Percentiles rank a stretch among this genome's conserved stretches.
phyloP scores from a whole-genome alignment of 2,888 invertebrate genomes.

The Dorcus parallelipipedus region DNA sequence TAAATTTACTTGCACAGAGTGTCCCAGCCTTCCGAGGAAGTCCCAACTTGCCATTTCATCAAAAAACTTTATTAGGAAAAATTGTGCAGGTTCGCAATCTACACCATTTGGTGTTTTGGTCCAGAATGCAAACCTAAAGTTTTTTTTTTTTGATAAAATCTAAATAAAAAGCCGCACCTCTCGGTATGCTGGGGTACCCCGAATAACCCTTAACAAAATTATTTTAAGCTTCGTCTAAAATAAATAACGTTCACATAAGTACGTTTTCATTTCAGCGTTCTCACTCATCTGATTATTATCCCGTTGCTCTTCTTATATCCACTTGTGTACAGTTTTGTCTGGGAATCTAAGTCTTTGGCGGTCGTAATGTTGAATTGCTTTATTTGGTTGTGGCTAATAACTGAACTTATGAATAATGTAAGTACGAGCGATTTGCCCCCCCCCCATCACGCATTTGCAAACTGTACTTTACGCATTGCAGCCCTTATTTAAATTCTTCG shows the following conservation, averaged over 20 bases:
- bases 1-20: too few relatives aligned
- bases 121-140: too few relatives aligned
- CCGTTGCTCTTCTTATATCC: conserved; percentile 23
- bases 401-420: conserved; percentile 24
- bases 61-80: too few relatives aligned
- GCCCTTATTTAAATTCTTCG: conserved; percentile 29
- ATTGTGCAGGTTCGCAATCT: too few relatives aligned
- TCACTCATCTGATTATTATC: conserved; percentile 22
- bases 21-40: too few relatives aligned
- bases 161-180: too few relatives aligned
- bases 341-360: conserved; percentile 11
- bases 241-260: neutral
- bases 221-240: too few relatives aligned
- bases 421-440: conserved; percentile 8
- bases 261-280: conserved; percentile 15
- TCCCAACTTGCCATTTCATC: too few relatives aligned
- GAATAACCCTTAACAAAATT: too few relatives aligned
- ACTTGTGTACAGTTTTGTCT: conserved; percentile 19
- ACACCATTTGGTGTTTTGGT: too few relatives aligned
- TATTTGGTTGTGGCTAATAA: conserved; percentile 25
- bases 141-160: too few relatives aligned
- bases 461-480: conserved; percentile 13
- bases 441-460: neutral
- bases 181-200: too few relatives aligned
- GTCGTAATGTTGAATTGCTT: conserved; percentile 17